A percentile compares a stretch with the other conserved stretches of the same genome.
phyloP scores from a whole-genome alignment of 2,797 vertebrate genomes.

The Brachyrhaphis roseni region DNA sequence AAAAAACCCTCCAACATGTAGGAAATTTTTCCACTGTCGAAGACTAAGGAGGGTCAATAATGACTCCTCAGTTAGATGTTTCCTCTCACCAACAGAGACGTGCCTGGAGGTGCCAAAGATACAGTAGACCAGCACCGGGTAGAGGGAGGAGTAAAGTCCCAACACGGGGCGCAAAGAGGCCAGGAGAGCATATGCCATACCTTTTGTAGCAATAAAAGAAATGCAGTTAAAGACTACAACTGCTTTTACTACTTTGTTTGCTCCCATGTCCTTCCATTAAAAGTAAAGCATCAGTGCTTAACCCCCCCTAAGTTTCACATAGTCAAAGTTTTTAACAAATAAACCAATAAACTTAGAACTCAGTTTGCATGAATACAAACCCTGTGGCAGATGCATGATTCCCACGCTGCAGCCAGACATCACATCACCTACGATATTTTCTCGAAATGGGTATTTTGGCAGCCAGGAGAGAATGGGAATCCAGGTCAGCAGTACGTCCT shows the following conservation, averaged over 20 bases:
- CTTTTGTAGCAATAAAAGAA: constrained; percentile 43
- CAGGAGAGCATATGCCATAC: constrained; percentile 84
- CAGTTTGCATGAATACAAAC: constrained; percentile 67
- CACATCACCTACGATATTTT: constrained; percentile 88
- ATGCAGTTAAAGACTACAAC: background rate
- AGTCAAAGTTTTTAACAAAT: background rate
- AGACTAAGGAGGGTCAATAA: background rate
- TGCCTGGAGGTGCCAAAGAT: constrained; percentile 84
- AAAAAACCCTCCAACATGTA: background rate
- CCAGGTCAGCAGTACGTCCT: constrained; percentile 54
- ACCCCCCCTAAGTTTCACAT: background rate
- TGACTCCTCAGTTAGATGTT: background rate
- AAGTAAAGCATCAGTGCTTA: background rate
- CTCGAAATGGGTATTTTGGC: constrained; percentile 86
- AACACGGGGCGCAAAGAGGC: constrained; percentile 79
- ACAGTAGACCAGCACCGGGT: constrained; percentile 80
- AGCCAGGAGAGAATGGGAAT: constrained; percentile 88
- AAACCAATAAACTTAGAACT: background rate
- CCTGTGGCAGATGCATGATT: constrained; percentile 96
- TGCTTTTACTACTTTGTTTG: background rate
- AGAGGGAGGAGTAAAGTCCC: constrained; percentile 82
- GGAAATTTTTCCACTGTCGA: constrained; percentile 1
- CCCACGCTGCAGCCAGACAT: constrained; percentile 91
- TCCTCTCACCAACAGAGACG: constrained; percentile 80
- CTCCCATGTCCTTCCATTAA: background rate